Base-by-base conservation (phyloP, 2,113 vertebrate species). In the Entomyzon cyanotis region DNA sequence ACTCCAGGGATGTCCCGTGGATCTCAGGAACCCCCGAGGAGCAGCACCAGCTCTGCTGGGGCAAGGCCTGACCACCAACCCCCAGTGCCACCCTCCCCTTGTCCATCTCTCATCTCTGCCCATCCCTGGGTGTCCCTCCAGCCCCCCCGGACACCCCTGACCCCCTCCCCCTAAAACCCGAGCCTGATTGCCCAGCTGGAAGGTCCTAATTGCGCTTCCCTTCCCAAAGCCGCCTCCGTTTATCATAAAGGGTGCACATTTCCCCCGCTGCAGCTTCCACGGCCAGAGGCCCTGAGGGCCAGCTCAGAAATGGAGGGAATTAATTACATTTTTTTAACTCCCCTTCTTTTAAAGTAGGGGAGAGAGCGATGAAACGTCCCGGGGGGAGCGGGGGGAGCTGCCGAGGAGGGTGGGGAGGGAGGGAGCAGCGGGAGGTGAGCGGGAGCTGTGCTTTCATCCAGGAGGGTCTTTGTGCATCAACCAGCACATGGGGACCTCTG, bases 221-320 rank as follows among this genome's bases (percentile, higher is more conserved):
- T 93, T 96, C 97, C 98, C 97, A 98, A 93, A 98, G 98, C 97
- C 93, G 90, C 97, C 70, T 97, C 97, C 96, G 97, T 99, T 99
- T 99, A 99, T 99, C 99, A 99, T 98, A 99, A 99, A 99, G 99
- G 98, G 99, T 98, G 98, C 99, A 99, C 99, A 99, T 99, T 99
- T 99, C 98, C 98, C 97, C 98, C 96, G 98, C 99, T 98, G 96
- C 98, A 98, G 98, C 97, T 98, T 99, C 97, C 97, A 88, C 79
- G 92, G 98, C 98, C 98, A 98, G 94, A 98, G 97, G 98, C 99
- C 98, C 98, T 97, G 93, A 96, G 99, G 99, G 97, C 98, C 97
- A 97, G 98, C 99, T 99, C 99, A 99, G 98, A 99, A 99, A 98
- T 98, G 98, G 98, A 98, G 98, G 98, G 99, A 99, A 99, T 99